A percentile compares a stretch with the other conserved stretches of the same genome.
These are phyloP conservation scores for Vanessa tameamea DNA, from an alignment of 1,140 invertebrate species.

Conservation along the genomic window DNA sequence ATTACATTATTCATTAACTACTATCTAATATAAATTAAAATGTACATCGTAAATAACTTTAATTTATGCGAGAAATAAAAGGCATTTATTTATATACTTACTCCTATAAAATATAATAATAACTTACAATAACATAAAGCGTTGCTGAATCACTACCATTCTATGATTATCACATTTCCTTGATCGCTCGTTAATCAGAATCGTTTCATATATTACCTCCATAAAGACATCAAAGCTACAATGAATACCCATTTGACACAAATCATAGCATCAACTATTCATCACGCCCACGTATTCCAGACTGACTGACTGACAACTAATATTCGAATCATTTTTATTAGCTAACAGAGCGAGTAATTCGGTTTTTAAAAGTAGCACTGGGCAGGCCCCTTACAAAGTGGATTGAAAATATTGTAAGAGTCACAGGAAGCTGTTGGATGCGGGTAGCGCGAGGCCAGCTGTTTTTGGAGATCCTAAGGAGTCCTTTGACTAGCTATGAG, in stretches of 20 bases:
- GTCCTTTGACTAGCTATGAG: no score
- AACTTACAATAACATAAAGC: background rate
- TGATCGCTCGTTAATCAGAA: slow-evolving; percentile 22
- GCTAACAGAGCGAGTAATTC: background rate
- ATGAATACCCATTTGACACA: slow-evolving; percentile 15
- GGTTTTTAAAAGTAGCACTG: no score
- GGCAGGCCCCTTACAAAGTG: no score
- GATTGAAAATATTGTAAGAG: no score
- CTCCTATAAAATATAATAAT: background rate
- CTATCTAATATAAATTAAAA: no score
- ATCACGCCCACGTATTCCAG: slow-evolving; percentile 2
- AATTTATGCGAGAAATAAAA: no score
- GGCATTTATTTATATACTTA: no score
- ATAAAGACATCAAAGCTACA: slow-evolving; percentile 25
- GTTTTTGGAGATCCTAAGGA: no score
- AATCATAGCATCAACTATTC: slow-evolving; percentile 12
- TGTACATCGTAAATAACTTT: no score
- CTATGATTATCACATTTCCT: slow-evolving; percentile 4
- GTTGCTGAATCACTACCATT: background rate
- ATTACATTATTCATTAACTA: no score
- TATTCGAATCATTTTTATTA: background rate
- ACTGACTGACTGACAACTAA: background rate
- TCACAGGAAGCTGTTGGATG: no score
- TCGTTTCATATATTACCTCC: slow-evolving; percentile 6
- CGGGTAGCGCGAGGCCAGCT: no score